These are phyloP conservation scores for Zaprionus camerounensis DNA, from an alignment of 1,140 invertebrate species.

Conservation along the genomic window DNA sequence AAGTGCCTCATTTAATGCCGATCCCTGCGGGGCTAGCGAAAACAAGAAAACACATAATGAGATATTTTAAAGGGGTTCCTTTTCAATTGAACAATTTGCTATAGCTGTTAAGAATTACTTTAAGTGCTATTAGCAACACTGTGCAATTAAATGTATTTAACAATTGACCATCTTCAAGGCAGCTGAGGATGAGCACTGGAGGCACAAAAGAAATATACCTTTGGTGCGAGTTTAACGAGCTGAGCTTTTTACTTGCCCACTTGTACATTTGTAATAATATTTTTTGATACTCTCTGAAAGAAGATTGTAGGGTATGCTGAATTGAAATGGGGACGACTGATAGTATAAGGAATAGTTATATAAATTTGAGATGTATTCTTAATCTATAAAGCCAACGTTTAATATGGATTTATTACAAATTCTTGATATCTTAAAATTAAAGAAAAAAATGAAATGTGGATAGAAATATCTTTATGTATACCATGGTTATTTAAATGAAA, in stretches of 20 bases:
- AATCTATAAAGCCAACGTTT: too few relatives aligned
- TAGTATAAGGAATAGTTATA: background rate
- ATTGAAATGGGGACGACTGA: background rate
- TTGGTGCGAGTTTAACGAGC: conserved; percentile 38
- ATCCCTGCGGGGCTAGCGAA: background rate
- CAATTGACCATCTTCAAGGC: background rate
- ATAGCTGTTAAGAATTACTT: conserved; percentile 1
- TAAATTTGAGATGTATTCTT: too few relatives aligned
- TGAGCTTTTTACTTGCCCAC: conserved; percentile 31
- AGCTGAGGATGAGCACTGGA: background rate
- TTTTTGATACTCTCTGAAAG: background rate
- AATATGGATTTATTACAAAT: too few relatives aligned
- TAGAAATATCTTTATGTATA: background rate
- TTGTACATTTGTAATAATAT: conserved; percentile 66
- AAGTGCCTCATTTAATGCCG: background rate
- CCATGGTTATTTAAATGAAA: background rate
- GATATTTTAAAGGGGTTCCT: background rate
- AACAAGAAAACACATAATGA: background rate
- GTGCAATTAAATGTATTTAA: conserved; percentile 1
- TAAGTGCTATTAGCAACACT: background rate
- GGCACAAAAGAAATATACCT: background rate
- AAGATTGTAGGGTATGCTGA: background rate
- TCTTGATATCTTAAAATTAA: too few relatives aligned
- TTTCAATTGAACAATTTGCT: conserved; percentile 9
- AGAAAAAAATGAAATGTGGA: background rate